Evolutionary conservation across 2,113 vertebrate species (phyloP), one percentile per base, ranked within the genome.

Genomic region (Tetrax tetrax): DNA sequence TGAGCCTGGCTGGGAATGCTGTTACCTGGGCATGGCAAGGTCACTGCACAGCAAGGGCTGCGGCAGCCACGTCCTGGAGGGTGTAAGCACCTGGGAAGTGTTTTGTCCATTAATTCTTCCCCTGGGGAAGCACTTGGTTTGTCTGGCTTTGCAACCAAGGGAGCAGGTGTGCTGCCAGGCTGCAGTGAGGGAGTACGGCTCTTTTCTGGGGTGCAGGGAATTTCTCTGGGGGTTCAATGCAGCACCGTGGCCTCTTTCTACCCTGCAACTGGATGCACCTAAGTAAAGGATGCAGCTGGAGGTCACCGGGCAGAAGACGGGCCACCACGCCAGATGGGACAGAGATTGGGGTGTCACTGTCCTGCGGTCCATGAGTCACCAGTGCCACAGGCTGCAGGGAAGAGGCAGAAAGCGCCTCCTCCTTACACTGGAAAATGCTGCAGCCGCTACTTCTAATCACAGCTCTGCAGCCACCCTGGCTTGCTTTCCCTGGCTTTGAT

Each of bases 301-400:
- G 57, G 71, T 64, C 57, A 68, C 38, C 27, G 57, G 70, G 51
- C 37, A 71, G 57, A 24, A 78, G 31, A 57, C 54, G 66, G 47
- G 41, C 61, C 43, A 35, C 23, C 13, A 22, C 0, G 4, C 35
- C 5, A 4, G 41, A n/a, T 0, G 5, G 82, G 38, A 29, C 56
- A 70, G 61, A 47, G 31, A 75, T 4, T 50, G 51, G 35, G 28
- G 5, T 84, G 37, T 59, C 75, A 50, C 43, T 78, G 54, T 90
- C 83, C 70, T 66, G 61, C 0, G 0, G 38, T 50, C 45, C 4
- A 21, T 75, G 82, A 88, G 79, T 92, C 86, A 79, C 79, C 83
- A 79, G 35, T 47, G 79, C 70, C 79, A 33, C 24, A 16, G 72
- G 80, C 76, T 77, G 50, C 38, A 72, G 48, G 65, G 53, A 43